Evolutionary conservation across 1,140 invertebrate genomes (phyloP).

Genomic region (Popillia japonica): DNA sequence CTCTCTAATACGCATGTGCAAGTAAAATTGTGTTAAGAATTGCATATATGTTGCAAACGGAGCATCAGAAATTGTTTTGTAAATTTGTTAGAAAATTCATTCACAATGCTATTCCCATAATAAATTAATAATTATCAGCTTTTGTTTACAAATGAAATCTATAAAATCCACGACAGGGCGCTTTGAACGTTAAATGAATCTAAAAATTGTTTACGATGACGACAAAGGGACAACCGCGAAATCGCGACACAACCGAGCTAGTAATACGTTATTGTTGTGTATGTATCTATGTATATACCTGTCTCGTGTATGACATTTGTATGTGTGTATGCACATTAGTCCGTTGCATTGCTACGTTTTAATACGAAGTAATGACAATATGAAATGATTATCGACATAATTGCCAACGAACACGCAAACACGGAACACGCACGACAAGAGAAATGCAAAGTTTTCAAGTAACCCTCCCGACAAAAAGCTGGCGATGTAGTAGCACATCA

Average conservation of each 20-base stretch:
- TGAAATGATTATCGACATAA: conserved; percentile 38
- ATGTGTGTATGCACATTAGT: conserved; percentile 35
- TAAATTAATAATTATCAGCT: conserved; percentile 25
- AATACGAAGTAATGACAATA: conserved; percentile 36
- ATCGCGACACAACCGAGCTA: not conserved
- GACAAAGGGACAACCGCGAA: conserved; percentile 4
- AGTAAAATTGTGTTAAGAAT: no score
- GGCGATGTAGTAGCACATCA: not conserved
- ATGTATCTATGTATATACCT: not conserved
- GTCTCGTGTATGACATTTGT: not conserved
- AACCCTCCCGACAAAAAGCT: conserved; percentile 9
- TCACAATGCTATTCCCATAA: not conserved
- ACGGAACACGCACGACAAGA: conserved; percentile 17
- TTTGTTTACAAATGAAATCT: not conserved
- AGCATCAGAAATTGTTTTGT: no score
- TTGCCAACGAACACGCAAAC: conserved; percentile 27
- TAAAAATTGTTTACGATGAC: not conserved
- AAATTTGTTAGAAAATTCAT: no score
- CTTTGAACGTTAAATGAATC: not conserved
- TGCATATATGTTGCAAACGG: no score
- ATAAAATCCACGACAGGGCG: not conserved
- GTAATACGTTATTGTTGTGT: not conserved
- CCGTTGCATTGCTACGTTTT: conserved; percentile 36
- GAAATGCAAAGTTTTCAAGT: conserved; percentile 10
- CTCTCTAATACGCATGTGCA: no score